Percentiles rank a stretch among this genome's conserved stretches.
Evolutionary conservation across 1,140 invertebrate genomes (phyloP).

Genomic region (Eumeta japonica): DNA sequence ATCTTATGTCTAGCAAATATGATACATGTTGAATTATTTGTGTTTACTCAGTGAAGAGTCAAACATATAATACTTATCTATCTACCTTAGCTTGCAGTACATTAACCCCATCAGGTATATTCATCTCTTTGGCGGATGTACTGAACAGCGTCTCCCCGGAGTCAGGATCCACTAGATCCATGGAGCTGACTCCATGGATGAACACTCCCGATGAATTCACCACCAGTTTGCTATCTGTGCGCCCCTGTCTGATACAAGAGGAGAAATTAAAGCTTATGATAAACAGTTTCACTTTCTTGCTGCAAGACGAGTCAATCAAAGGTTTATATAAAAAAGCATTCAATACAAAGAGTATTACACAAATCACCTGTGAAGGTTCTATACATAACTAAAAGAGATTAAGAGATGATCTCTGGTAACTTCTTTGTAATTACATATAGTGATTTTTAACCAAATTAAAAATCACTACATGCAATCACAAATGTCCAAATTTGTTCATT

Average conservation of each 20-base stretch:
- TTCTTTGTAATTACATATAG: no score
- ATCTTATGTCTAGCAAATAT: no score
- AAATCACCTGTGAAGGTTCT: no score
- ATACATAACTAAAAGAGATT: no score
- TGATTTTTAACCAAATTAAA: no score
- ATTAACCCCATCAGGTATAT: conserved; percentile 66
- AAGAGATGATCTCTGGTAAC: no score
- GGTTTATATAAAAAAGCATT: no score
- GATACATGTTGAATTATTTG: background rate
- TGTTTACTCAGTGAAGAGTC: no score
- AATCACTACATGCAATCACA: no score
- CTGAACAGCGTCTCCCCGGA: conserved; percentile 70
- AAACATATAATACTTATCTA: background rate
- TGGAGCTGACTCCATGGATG: conserved; percentile 66
- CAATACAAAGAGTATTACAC: no score
- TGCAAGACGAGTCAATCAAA: no score
- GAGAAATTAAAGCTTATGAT: background rate
- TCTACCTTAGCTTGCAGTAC: conserved; percentile 65
- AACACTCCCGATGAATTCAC: conserved; percentile 64
- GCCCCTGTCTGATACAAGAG: conserved; percentile 23
- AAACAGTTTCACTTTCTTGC: background rate
- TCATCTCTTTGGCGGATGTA: conserved; percentile 71
- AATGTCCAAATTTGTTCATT: no score
- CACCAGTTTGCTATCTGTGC: conserved; percentile 52
- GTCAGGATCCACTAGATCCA: conserved; percentile 67